Base-by-base conservation (phyloP, 2,113 vertebrate species). In the Anhinga rufa region DNA sequence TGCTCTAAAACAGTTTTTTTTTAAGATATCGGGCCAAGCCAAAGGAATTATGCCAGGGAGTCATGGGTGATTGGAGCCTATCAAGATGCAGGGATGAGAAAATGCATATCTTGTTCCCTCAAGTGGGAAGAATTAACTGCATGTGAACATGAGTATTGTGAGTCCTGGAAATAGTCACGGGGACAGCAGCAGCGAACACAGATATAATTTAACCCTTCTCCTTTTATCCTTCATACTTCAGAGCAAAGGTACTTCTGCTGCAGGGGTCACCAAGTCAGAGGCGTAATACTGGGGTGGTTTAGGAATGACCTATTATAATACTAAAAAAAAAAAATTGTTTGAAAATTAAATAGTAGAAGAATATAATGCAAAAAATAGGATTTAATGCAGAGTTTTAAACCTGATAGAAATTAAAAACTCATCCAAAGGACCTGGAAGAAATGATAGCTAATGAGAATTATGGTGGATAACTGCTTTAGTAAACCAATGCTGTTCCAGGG, bases 201-300 rank as follows among this genome's bases (percentile, higher is more conserved):
- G 61, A 68, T 52, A 42, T 7, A 10, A 78, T 78, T 91, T 64
- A 79, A 92, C 61, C 60, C 46, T 78, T 87, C 38, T 78, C 18
- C 32, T 89, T 85, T 69, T 61, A 48, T 44, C 28, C 70, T 84
- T 78, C 20, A 4, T 54, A 17, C 17, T 52, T 62, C 6, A 46
- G 44, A 54, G 40, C 22, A 69, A 66, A 86, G 46, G 51, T 61
- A 36, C 10, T 77, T 81, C 49, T 88, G 19, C 70, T 82, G 21
- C 31, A 57, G 48, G 11, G 46, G 21, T n/a, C 36, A 49, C 29
- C 60, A 40, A 36, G 17, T 29, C 9, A n/a, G 46, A 83, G 55
- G 12, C 0, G 0, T 9, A 36, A 40, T 16, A 17, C 14, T 11
- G 9, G 25, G 4, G 7, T 72, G n/a, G 26, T 32, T 78, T 28